These are phyloP conservation scores for Manis crassicaudata DNA, from an alignment of 2,797 vertebrate species.

Conservation along the genomic window DNA sequence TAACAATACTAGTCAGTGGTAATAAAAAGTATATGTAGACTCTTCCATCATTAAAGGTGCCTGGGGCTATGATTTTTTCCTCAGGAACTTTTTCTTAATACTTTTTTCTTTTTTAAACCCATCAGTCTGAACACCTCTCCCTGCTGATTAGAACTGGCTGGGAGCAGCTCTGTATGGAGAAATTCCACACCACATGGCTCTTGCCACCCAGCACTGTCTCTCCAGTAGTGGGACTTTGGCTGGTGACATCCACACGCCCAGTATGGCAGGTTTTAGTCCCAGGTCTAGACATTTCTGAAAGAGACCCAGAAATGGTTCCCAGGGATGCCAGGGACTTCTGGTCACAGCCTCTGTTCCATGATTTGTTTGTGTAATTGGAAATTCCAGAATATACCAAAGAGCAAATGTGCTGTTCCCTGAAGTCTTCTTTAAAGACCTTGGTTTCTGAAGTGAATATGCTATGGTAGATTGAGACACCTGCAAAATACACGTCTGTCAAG, in stretches of 20 bases:
- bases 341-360: not conserved
- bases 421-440: not conserved
- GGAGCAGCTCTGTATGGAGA: not conserved
- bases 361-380: not conserved
- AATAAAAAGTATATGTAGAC: not conserved
- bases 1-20: not conserved
- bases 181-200: not conserved
- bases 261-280: not conserved
- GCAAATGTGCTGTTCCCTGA: not conserved
- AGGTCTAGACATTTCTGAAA: constrained; percentile 1
- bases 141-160: not conserved
- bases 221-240: not conserved
- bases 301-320: not conserved
- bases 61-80: constrained; percentile 4
- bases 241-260: not conserved
- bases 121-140: not conserved
- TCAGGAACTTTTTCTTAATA: not conserved
- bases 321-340: not conserved
- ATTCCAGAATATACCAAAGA: not conserved
- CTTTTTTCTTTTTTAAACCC: not conserved
- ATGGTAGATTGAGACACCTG: not conserved
- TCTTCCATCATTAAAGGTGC: not conserved
- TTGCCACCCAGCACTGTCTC: not conserved
- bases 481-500: not conserved
- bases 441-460: not conserved